Conservation (phyloP, 2,113 vertebrate species). For the Bostrychus sinensis region DNA sequence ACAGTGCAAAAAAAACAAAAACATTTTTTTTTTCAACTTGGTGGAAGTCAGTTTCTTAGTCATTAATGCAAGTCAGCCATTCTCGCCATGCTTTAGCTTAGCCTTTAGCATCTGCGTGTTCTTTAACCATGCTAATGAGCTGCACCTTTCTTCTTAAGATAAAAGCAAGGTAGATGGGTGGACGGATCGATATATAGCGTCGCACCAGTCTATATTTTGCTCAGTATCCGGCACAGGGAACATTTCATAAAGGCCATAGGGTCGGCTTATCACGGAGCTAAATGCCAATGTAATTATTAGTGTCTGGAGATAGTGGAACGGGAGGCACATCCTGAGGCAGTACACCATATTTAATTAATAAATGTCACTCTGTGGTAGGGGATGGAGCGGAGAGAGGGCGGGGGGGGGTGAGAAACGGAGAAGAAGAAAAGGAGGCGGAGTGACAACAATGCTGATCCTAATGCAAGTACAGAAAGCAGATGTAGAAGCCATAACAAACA, state of each 20-base stretch:
- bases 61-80: constrained; percentile 14
- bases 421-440: constrained; percentile 13
- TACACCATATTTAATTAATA: constrained; percentile 81
- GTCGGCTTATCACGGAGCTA: constrained; percentile 72
- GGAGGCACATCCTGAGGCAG: constrained; percentile 71
- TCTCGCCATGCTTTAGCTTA: constrained; percentile 26
- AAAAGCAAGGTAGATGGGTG: constrained; percentile 36
- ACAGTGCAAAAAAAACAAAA: neutral
- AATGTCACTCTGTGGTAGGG: constrained; percentile 74
- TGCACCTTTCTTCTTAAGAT: constrained; percentile 35
- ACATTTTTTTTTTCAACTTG: neutral
- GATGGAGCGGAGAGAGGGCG: constrained; percentile 49
- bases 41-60: neutral
- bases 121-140: constrained; percentile 51
- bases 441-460: constrained; percentile 50
- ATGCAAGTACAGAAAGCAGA: constrained; percentile 33
- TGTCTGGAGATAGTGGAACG: constrained; percentile 75
- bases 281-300: constrained; percentile 84
- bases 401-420: constrained; percentile 22
- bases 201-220: constrained; percentile 67
- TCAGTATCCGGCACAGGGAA: constrained; percentile 63
- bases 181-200: constrained; percentile 62
- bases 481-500: constrained; percentile 18
- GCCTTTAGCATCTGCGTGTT: constrained; percentile 35
- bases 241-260: constrained; percentile 79